Evolutionary conservation across 2,797 vertebrate species (phyloP).

Genomic region (Takifugu rubripes): DNA sequence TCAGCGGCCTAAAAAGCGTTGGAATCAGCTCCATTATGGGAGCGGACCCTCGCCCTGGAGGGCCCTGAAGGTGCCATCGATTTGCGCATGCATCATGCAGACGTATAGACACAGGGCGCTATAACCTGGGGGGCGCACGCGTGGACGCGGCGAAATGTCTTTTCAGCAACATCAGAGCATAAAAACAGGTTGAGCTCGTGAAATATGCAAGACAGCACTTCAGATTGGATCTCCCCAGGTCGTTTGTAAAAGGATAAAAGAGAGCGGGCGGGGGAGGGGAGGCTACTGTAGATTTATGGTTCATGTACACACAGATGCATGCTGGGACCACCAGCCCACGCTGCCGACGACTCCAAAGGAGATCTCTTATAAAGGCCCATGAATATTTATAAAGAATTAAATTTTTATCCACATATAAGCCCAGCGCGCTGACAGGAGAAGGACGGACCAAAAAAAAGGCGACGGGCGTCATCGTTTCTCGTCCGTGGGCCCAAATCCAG

Average conservation of each 20-base stretch:
- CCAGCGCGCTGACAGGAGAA: neutral
- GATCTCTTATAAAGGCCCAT: too few species aligned
- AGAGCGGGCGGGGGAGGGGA: constrained; percentile 8
- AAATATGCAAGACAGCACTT: constrained; percentile 61
- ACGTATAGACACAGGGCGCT: constrained; percentile 21
- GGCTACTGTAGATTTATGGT: constrained; percentile 29
- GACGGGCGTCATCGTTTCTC: neutral
- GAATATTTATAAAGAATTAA: too few species aligned
- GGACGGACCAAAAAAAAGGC: neutral
- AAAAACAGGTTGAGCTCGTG: constrained; percentile 53
- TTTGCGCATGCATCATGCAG: constrained; percentile 18
- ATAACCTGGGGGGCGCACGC: constrained; percentile 36
- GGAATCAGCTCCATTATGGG: constrained; percentile 9
- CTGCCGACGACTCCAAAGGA: too few species aligned
- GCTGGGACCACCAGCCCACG: too few species aligned
- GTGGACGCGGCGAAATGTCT: constrained; percentile 39
- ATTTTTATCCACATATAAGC: neutral
- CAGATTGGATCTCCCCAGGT: constrained; percentile 51
- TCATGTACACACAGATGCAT: constrained; percentile 9
- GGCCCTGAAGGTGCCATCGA: constrained; percentile 13
- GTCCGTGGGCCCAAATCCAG: too few species aligned
- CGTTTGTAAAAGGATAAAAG: constrained; percentile 46
- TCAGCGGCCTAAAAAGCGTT: constrained; percentile 5
- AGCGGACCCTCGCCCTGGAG: constrained; percentile 10
- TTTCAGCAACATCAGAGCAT: constrained; percentile 36